Evolutionary conservation across 2,113 vertebrate species (phyloP), one percentile per base, ranked within the genome.

Genomic region (Oxyruncus cristatus): DNA sequence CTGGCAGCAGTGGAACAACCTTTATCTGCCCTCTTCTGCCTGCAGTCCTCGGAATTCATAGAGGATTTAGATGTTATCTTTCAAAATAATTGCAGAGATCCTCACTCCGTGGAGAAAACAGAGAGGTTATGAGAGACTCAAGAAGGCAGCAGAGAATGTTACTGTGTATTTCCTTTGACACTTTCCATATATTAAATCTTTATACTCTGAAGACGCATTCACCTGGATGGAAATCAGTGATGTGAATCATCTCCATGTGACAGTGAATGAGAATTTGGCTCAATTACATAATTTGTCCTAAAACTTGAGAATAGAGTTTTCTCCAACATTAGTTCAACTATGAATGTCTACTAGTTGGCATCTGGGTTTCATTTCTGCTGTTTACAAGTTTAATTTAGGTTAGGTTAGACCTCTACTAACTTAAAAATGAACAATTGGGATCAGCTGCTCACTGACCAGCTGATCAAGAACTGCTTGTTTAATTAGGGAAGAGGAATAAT

Each of bases 401-500:
- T 95, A 41, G 66, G 91, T 89, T 95, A 96, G 96, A 96, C 95
- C 93, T 97, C 96, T 95, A 91, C 15, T 15, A 96, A 95, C 95
- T 97, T 96, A 97, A 92, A 92, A 97, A 96, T 66, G 84, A 95
- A 89, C 96, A 97, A 93, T 97, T 97, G 89, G 3, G 42, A 97
- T 96, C 96, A 96, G 96, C 94, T 97, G 89, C 21, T 94, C 89
- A 92, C 8, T 74, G 61, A 95, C 85, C 97, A 97, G 93, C 97
- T 98, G 97, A 98, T 97, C 97, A 97, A 97, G 90, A 96, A 91
- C 80, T 76, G 78, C 92, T 97, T 97, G 88, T 76, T 98, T 98
- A 98, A 98, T 98, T 98, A 98, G 35, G 85, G 89, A 95, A 97
- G 94, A 96, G 98, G 97, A 98, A 98, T 98, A 98, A 99, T 99